Evolutionary conservation across 2,113 vertebrate genomes (phyloP).

Genomic region (Vulpes ferrilata): DNA sequence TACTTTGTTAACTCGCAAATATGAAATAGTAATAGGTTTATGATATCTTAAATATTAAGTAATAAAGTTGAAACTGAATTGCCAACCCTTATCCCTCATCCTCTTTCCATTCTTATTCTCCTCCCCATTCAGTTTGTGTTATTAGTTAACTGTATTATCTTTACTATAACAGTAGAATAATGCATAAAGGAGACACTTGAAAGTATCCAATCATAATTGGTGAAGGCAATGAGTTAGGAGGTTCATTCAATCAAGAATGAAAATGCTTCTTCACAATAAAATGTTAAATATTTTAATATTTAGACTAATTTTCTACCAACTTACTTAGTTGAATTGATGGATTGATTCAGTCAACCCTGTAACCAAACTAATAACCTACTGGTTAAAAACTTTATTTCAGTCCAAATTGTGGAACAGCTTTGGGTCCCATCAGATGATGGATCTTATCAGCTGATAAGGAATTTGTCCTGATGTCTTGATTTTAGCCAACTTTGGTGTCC

Average conservation of each 20-base stretch:
- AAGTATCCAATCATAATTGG: background rate
- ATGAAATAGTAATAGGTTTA: slow-evolving; percentile 61
- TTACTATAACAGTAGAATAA: background rate
- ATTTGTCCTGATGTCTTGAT: background rate
- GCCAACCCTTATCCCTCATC: background rate
- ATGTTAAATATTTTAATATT: background rate
- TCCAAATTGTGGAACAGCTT: background rate
- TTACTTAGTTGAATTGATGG: background rate
- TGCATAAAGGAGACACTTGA: background rate
- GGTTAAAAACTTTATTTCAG: slow-evolving; percentile 14
- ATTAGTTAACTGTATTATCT: background rate
- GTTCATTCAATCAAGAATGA: background rate
- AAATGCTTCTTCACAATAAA: background rate
- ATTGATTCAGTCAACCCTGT: background rate
- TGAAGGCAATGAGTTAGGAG: background rate
- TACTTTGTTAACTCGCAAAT: slow-evolving; percentile 61
- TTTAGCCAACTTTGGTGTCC: background rate
- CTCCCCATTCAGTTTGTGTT: background rate
- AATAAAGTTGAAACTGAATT: slow-evolving; percentile 42
- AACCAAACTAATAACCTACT: background rate
- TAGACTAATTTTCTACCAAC: background rate
- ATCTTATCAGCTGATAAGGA: background rate
- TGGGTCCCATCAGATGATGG: background rate
- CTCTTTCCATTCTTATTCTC: background rate
- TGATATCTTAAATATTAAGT: slow-evolving; percentile 29